Percentiles rank a stretch among this genome's conserved stretches.
phyloP scores from a whole-genome alignment of 2,113 vertebrate genomes.

The Mesembrinibis cayennensis region DNA sequence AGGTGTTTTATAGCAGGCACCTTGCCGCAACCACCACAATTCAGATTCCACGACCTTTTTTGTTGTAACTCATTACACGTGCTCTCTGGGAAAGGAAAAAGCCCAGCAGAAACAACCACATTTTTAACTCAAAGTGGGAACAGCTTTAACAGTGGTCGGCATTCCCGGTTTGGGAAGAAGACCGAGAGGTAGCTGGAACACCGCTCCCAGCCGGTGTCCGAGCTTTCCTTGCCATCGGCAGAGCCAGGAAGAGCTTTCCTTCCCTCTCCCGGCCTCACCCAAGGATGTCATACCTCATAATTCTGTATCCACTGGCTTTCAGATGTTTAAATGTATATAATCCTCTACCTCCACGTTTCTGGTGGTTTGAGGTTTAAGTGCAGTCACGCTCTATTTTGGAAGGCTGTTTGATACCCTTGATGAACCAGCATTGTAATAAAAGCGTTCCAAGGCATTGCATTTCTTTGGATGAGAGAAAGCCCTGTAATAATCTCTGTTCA shows the following conservation, averaged over 20 bases:
- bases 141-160: background rate
- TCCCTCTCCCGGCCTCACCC: background rate
- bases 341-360: too few species aligned
- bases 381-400: background rate
- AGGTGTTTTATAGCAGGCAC: background rate
- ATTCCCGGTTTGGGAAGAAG: background rate
- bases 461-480: background rate
- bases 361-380: too few species aligned
- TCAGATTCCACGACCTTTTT: background rate
- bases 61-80: rapidly evolving
- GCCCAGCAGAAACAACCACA: background rate
- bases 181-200: background rate
- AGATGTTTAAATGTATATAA: background rate
- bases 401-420: background rate
- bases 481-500: background rate
- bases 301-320: background rate
- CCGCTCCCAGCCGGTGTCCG: rapidly evolving
- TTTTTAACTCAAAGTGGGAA: background rate
- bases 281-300: too few species aligned
- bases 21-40: background rate
- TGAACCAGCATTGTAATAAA: background rate
- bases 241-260: rapidly evolving
- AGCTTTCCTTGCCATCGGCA: background rate
- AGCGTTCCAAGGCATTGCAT: background rate
- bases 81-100: background rate